Base-by-base conservation (phyloP, 2,113 vertebrate genomes). In the Coryphaenoides rupestris region DNA sequence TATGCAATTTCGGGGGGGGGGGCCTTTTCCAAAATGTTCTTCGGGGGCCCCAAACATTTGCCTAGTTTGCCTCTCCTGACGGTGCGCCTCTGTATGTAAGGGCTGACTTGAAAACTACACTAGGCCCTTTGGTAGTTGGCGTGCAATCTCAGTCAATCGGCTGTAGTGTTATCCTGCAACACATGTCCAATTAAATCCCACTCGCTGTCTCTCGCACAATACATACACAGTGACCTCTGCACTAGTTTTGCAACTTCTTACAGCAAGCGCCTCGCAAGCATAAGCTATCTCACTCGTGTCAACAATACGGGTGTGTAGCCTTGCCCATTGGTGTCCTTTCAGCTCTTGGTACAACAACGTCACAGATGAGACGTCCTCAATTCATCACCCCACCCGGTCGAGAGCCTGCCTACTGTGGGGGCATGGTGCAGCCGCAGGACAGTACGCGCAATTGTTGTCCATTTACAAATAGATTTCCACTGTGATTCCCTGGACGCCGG, bases 381-480 rank as follows among this genome's bases (percentile, higher is more conserved):
- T n/a, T n/a, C 73, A 79, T 84, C 86, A 86, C 85, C 85, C 79
- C 82, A 85, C 77, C 74, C 72, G 72, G 77, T 72, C 76, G 73
- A 76, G 72, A 58, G 66, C 64, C 45, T 4, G 75, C 74, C 69
- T 68, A 84, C 85, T 87, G 56, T 86, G 73, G 83, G 77, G 70
- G 83, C 78, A 81, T 86, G 76, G 76, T 81, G 84, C 79, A 81
- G 74, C n/a, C 4, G 17, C 47, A n/a, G 47, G 5, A 16, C 79
- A 84, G 86, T 88, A 81, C 86, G 76, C 73, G 84, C 84, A 79
- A 82, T 84, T 80, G 79, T 84, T 83, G 64, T 33, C 66, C 60
- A 4, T 68, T 76, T 55, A 82, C 83, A 84, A 83, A 84, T 40
- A 83, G 75, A 74, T 58, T 72, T 69, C 78, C 79, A 50, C 64